These are phyloP conservation scores for Salvelinus fontinalis DNA, from an alignment of 2,113 vertebrate species.

Conservation along the genomic window DNA sequence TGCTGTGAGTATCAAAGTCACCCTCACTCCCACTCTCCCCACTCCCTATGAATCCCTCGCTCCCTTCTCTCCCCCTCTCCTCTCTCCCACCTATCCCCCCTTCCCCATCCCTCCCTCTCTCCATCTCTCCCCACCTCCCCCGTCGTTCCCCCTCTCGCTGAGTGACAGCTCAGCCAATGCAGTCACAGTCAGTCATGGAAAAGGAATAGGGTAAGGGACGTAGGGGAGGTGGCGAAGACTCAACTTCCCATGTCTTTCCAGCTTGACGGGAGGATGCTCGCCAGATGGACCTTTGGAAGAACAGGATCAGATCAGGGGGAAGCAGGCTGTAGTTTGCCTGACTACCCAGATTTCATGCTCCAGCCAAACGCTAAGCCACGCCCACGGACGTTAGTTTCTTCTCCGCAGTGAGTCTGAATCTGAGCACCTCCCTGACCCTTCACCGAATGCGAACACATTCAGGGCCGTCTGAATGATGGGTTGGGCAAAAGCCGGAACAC, in stretches of 20 bases:
- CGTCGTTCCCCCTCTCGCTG: constrained; percentile 29
- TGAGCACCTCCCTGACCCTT: too few species aligned
- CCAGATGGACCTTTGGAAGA: constrained; percentile 52
- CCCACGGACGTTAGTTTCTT: too few species aligned
- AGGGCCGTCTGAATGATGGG: too few species aligned
- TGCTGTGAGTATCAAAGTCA: constrained; percentile 62
- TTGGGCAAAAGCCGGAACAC: too few species aligned
- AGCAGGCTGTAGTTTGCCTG: constrained; percentile 14
- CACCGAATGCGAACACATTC: too few species aligned
- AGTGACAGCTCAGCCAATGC: constrained; percentile 62
- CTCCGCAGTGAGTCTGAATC: too few species aligned
- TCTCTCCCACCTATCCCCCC: not conserved
- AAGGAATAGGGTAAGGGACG: constrained; percentile 30
- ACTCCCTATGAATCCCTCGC: constrained; percentile 3
- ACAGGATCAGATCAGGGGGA: constrained; percentile 19
- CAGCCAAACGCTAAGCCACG: too few species aligned
- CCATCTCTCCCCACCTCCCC: constrained; percentile 1
- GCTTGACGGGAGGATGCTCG: constrained; percentile 54
- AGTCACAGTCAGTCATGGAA: constrained; percentile 55
- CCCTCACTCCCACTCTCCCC: constrained; percentile 34
- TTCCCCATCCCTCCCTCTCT: not conserved
- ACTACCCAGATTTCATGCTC: too few species aligned
- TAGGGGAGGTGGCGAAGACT: constrained; percentile 36
- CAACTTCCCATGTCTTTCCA: constrained; percentile 57
- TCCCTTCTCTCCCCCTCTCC: not conserved